These are phyloP conservation scores for Crax fasciolata DNA, from an alignment of 2,797 vertebrate genomes.

Conservation along the genomic window DNA sequence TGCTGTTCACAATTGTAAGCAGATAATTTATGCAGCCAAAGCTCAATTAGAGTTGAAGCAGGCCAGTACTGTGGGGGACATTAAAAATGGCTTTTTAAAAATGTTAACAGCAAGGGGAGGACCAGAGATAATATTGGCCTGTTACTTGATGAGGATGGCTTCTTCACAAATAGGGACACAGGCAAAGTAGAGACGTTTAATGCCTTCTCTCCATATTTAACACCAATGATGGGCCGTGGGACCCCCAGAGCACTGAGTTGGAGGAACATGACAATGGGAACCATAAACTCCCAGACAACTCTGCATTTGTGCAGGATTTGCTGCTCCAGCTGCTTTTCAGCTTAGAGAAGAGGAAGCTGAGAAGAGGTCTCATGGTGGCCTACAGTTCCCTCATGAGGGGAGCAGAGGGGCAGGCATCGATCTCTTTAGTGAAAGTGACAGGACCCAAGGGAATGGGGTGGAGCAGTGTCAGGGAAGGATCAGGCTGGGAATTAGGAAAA, in stretches of 20 bases:
- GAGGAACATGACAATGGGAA: neutral
- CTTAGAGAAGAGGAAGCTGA: neutral
- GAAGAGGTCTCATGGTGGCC: neutral
- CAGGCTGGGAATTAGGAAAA: no score
- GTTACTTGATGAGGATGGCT: neutral
- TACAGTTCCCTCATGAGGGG: neutral
- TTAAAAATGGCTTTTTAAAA: neutral
- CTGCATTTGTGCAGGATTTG: neutral
- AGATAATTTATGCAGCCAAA: neutral
- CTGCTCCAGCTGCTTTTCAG: neutral
- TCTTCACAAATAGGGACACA: neutral
- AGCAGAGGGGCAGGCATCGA: neutral
- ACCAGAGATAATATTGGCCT: neutral
- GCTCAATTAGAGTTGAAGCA: no score
- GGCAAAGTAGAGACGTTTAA: neutral
- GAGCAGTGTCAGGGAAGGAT: no score
- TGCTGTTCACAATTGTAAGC: neutral
- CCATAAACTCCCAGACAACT: neutral
- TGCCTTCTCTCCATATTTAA: neutral
- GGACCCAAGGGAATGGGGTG: no score
- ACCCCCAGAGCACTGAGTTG: neutral
- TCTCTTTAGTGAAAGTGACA: no score
- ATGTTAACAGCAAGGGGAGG: neutral
- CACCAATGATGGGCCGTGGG: neutral
- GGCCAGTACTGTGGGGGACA: neutral